Base-by-base conservation (phyloP, 2,113 vertebrate genomes). In the Toxotes jaculatrix region DNA sequence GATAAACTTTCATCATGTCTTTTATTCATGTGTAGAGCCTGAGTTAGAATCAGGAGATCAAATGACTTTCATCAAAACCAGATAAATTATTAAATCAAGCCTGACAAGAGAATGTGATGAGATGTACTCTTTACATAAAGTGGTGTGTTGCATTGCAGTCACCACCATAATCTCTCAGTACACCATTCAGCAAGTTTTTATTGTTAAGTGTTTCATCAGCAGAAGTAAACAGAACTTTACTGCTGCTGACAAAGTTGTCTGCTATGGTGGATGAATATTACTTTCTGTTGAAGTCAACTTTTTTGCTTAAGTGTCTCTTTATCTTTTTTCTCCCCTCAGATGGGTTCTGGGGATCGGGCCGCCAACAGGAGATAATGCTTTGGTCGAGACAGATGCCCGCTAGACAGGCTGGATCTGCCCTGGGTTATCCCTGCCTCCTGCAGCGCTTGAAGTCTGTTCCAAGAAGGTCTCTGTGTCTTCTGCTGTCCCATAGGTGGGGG, bases 351-450 rank as follows among this genome's bases (percentile, higher is more conserved):
- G n/a, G n/a, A n/a, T n/a, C n/a, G n/a, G n/a, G n/a, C n/a, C n/a
- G n/a, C n/a, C n/a, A 71, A 47, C 64, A 77, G 38, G 42, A 1
- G 64, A 67, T 63, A 32, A 71, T 11, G n/a, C 7, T 3, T 31
- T 68, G 67, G 38, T n/a, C 0, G 1, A 69, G 14, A 65, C 62
- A 74, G 84, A 89, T 86, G 81, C 71, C 69, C 73, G 62, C 23
- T 27, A 73, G 65, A 81, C 66, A 32, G 71, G 40, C n/a, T 56
- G 32, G 79, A 76, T 86, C 60, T 74, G 77, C 80, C 80, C 67
- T 31, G 71, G 84, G 84, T 88, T 68, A 85, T 61, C 77, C 75
- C 19, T 12, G 59, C 77, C 79, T 74, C 87, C 70, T 87, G 59
- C 82, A 87, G 73, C 43, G 9, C 47, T 82, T 73, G 13, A 79